Evolutionary conservation across 2,888 invertebrate genomes (phyloP).

Genomic region (Melanostoma scalare): DNA sequence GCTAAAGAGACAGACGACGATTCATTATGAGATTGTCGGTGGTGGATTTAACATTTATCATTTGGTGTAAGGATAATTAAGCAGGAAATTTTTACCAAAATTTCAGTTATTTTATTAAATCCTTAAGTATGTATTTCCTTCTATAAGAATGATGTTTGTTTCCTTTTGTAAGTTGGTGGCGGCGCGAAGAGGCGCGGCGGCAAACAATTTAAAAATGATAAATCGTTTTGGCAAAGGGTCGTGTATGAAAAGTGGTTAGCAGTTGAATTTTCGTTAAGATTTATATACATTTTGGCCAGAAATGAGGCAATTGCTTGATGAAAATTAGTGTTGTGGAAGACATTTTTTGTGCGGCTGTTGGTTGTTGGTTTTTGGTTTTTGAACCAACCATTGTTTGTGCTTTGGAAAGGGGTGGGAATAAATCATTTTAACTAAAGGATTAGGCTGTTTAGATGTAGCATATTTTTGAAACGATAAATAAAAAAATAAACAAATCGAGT

Average conservation of each 20-base stretch:
- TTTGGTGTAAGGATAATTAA: slow-evolving; percentile 58
- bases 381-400: no score
- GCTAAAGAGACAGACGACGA: slow-evolving; percentile 2
- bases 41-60: slow-evolving; percentile 49
- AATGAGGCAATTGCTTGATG: no score
- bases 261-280: slow-evolving; percentile 27
- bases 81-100: slow-evolving; percentile 30
- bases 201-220: slow-evolving; percentile 54
- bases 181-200: not conserved
- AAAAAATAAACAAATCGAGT: no score
- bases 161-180: not conserved
- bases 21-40: slow-evolving; percentile 31
- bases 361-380: no score
- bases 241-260: slow-evolving; percentile 34
- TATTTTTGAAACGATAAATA: no score
- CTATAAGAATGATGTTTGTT: slow-evolving; percentile 1
- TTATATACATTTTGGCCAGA: not conserved
- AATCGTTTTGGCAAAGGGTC: slow-evolving; percentile 46
- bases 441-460: no score
- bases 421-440: no score
- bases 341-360: not conserved
- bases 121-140: slow-evolving; percentile 23
- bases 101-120: slow-evolving; percentile 40
- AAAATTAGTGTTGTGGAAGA: slow-evolving; percentile 11
- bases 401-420: no score